Evolutionary conservation across 2,888 invertebrate genomes (phyloP), one percentile per base, ranked within the genome.

Genomic region (Apodemia zela): DNA sequence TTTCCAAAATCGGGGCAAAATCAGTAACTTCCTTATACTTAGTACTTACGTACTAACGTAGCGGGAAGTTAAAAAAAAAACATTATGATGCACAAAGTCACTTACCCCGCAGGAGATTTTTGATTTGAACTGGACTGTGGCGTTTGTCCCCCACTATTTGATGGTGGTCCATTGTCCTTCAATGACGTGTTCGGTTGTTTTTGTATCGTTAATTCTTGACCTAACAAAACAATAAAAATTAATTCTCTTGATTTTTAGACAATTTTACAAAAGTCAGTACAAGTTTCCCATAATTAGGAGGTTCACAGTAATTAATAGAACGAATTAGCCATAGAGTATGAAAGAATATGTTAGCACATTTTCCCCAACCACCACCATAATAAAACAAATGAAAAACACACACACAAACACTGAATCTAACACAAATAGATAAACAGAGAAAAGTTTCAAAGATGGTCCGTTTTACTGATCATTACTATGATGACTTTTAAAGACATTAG

Each of bases 191-290:
- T 98, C 60, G 98, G 97, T 89, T 98, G 98, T 85, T 98, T 98
- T 82, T 98, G 98, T 89, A 98, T 98, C 74, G 98, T 98, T 79
- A 98, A 92, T 90, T 98, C 98, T 93, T 98, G 98, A 69, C 98
- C 92, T 92, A 72, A 62, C 66, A 51, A 60, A 72, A 66, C 76
- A 58, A 71, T 65, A 49, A 3, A 63, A 13, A 58, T 61, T 35
- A 63, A 51, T 60, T 18, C 49, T 54, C 51, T 59, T 17, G n/a
- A 18, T 47, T 49, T 21, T n/a, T 51, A 18, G 65, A 60, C 49
- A 59, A 60, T 10, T 58, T 57, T 61, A 67, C 49, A 62, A 64
- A 61, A 69, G 51, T 42, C 2, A 33, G 13, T 15, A 15, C 4
- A 63, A 54, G 63, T 64, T 63, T 51, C 25, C 18, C 25, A 18